Evolutionary conservation across 2,888 invertebrate species (phyloP), one percentile per base, ranked within the genome.

Genomic region (Gastrophysa polygoni): DNA sequence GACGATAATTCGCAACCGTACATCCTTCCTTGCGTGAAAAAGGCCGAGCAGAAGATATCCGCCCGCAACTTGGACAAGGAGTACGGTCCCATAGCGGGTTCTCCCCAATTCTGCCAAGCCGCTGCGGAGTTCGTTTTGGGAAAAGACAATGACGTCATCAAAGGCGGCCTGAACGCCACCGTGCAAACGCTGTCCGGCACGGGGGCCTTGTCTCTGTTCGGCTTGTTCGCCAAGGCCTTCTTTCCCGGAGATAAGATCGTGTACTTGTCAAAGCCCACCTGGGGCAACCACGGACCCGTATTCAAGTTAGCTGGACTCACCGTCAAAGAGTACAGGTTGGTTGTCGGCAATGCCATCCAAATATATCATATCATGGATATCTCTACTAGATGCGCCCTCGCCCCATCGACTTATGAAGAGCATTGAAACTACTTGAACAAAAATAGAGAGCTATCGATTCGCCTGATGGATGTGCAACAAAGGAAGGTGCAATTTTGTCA

Each of bases 201-300:
- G 6, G 90, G 90, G 5, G 85, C 89, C 16, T 78, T 90, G 34
- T 80, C 87, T 57, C 81, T 89, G 68, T 89, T 89, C 32, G 86
- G 85, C 14, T 83, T 83, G 43, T 89, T 88, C 77, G 75, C 89
- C 65, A 82, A 83, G 63, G 82, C 81, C 54, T 86, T 83, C 74
- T 82, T 82, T 73, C 81, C 82, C 0, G 83, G 84, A 16, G 82
- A 81, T 65, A 89, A 89, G 77, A 84, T 83, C 46, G 74, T 83
- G 47, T 89, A 87, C 77, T 74, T 89, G 65, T 89, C 89, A 34
- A 81, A 84, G 20, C 90, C 89, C 0, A 85, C 89, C 0, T 91
- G 90, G 90, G 88, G 88, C 48, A 89, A 90, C 74, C 90, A 90
- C 75, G 84, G 83, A 14, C 87, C 87, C 6, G 81, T 90, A 57